Evolutionary conservation across 1,140 invertebrate genomes (phyloP), one percentile per base, ranked within the genome.

Genomic region (Stegodyphus mimosarum): DNA sequence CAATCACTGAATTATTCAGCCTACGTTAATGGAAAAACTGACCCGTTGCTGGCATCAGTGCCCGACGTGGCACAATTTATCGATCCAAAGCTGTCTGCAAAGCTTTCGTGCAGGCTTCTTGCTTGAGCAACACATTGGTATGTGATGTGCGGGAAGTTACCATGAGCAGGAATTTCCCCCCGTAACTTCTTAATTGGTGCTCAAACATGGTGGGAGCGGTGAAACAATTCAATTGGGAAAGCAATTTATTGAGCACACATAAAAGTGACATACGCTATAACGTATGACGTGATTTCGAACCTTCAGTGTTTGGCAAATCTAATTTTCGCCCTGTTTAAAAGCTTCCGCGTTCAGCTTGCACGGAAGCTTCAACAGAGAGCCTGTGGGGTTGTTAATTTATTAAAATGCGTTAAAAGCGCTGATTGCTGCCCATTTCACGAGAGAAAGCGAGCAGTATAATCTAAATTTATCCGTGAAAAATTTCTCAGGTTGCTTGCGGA

Each of bases 211-310:
- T 7, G 2, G 60, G 15, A 18, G 66, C 48, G 76, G 67, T 55
- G 78, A 80, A 80, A 80, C 78, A 80, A 80, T 80, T 80, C 78
- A 80, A 80, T 80, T 80, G 67, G 53, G 67, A 63, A 48, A 80
- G 52, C 78, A 80, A 80, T 80, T 80, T 80, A 80, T 80, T 71
- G 78, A 18, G 78, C 67, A 80, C 78, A 80, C 78, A 80, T 80
- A 71, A 80, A 80, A 80, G 78, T 80, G 78, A 80, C 78, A 67
- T 17, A 55, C 78, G 67, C 78, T 52, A 71, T 80, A 80, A 71
- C 67, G 50, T 60, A 80, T 71, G 78, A 80, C 78, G 78, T 71
- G 78, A 80, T 80, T 80, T 80, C 78, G 50, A 71, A 53, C 78
- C 66, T 55, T 60, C 50, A 33, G 13, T 74, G 72, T 74, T 52